Evolutionary conservation across 2,888 invertebrate genomes (phyloP).

Genomic region (Drosophila differens): DNA sequence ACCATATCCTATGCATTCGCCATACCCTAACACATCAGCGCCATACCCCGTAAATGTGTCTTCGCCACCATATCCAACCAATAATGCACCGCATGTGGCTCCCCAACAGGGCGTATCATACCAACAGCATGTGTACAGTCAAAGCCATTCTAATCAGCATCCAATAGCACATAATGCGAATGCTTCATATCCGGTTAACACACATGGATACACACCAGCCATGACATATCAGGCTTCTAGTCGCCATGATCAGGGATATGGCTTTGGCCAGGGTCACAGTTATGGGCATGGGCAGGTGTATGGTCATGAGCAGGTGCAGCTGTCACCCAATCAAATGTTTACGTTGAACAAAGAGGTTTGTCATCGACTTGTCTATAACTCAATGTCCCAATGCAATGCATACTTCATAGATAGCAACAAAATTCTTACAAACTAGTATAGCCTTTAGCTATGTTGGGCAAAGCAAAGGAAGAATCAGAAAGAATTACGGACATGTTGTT

Average conservation of each 20-base stretch:
- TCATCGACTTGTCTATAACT: slow-evolving; percentile 48
- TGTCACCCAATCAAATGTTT: slow-evolving; percentile 49
- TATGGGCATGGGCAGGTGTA: slow-evolving; percentile 74
- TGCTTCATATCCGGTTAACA: slow-evolving; percentile 60
- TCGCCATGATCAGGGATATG: slow-evolving; percentile 73
- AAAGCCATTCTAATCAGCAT: slow-evolving; percentile 44
- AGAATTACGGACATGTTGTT: background rate
- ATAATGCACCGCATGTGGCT: slow-evolving; percentile 7
- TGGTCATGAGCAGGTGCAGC: slow-evolving; percentile 51
- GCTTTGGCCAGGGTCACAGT: slow-evolving; percentile 51
- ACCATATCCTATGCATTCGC: slow-evolving; percentile 63
- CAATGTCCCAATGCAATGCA: background rate
- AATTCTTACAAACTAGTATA: too few relatives aligned
- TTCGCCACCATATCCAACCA: slow-evolving; percentile 29
- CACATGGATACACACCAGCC: slow-evolving; percentile 71
- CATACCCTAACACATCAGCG: slow-evolving; percentile 47
- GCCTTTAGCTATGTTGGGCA: background rate
- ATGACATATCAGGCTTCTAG: slow-evolving; percentile 68
- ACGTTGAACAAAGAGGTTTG: slow-evolving; percentile 82
- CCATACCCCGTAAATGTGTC: slow-evolving; percentile 56
- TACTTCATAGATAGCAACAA: background rate
- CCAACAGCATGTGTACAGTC: slow-evolving; percentile 39
- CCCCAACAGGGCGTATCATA: slow-evolving; percentile 26
- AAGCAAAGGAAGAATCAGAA: background rate
- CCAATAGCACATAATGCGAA: slow-evolving; percentile 19